Conservation (phyloP, 2,888 invertebrate genomes). For the Elysia crispata region DNA sequence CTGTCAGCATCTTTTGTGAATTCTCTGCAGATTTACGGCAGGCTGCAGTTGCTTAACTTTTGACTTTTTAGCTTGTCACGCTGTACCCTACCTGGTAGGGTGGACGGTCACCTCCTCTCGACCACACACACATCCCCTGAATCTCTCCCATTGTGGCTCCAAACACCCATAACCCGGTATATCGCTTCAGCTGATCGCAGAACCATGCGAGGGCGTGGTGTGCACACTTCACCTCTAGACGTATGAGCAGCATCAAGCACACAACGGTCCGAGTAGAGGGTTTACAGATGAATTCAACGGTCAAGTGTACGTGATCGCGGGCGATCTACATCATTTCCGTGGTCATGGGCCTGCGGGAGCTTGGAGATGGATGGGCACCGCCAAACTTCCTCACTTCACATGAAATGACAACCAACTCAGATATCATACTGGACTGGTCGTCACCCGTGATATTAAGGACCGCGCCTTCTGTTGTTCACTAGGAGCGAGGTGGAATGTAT, state of each 20-base stretch:
- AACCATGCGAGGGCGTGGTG: slow-evolving; percentile 15
- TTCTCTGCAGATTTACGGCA: too few relatives aligned
- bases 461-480: slow-evolving; percentile 12
- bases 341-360: slow-evolving; percentile 9
- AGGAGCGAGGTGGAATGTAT: neutral
- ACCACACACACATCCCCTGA: neutral
- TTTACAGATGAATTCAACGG: neutral
- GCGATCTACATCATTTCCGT: neutral
- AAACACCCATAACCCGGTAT: neutral
- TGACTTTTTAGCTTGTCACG: too few relatives aligned
- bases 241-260: neutral
- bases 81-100: too few relatives aligned
- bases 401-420: neutral
- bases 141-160: slow-evolving; percentile 6
- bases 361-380: neutral
- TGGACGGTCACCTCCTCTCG: too few relatives aligned
- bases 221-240: slow-evolving; percentile 1
- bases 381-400: neutral
- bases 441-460: slow-evolving; percentile 11
- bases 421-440: slow-evolving; percentile 3
- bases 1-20: too few relatives aligned
- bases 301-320: too few relatives aligned
- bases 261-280: neutral
- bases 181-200: neutral
- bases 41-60: too few relatives aligned